Evolutionary conservation across 2,888 invertebrate genomes (phyloP), one percentile per base, ranked within the genome.

Genomic region (Tetropium fuscum): DNA sequence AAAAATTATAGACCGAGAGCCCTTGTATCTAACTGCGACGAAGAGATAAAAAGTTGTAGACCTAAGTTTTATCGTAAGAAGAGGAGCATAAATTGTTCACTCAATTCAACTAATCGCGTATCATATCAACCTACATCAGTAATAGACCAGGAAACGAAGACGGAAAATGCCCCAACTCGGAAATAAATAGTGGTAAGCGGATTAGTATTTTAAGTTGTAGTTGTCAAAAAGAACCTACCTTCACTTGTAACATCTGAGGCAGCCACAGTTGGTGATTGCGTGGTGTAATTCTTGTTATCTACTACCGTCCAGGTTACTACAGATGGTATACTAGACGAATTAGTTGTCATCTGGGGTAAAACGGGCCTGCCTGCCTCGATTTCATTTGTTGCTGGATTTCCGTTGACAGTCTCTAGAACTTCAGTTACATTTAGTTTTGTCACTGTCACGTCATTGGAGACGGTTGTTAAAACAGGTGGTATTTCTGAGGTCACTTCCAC

Each of bases 231-330:
- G n/a, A 7, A 32, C 40, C 44, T 41, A 64, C 55, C 66, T 58
- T 53, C 60, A 18, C 58, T 64, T 40, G 56, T 63, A n/a, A 3
- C 27, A 51, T 66, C 58, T n/a, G n/a, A n/a, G 2, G 13, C n/a
- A 18, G 30, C 22, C 5, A 5, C 11, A 8, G 19, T 19, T 30
- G 45, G 13, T 4, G 56, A 7, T 2, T 61, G 18, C 7, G 59
- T 38, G 3, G 67, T 65, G n/a, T 60, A 47, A 63, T 41, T 73
- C 15, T 79, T 79, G 47, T 80, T 81, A 11, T 83, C 81, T 47
- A 78, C 79, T 0, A 83, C 81, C 1, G 83, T 82, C 85, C 85
- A 85, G 0, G 85, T 85, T 5, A 85, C 82, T 7, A 85, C 66
- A 4, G 81, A 79, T 0, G 82, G 80, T 15, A 78, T 68, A 0